These are phyloP conservation scores for Sceliomorpha sp. DNA, from an alignment of 2,888 invertebrate species.

Conservation along the genomic window DNA sequence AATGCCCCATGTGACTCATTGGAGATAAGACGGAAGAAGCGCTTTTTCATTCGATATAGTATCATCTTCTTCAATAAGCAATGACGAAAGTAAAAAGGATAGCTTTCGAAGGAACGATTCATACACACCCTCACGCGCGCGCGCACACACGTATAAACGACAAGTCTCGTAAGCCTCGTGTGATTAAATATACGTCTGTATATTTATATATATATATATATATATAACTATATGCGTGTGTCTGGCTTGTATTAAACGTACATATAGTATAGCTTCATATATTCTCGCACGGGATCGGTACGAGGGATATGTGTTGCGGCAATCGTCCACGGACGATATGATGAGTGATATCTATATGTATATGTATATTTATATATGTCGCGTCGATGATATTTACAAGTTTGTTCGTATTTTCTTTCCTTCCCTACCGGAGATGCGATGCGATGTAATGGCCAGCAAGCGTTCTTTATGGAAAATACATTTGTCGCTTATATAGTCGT, in stretches of 20 bases:
- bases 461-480: conserved; percentile 50
- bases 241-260: conserved; percentile 24
- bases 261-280: conserved; percentile 38
- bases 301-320: conserved; percentile 49
- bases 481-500: conserved; percentile 23
- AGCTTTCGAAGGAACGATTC: conserved; percentile 11
- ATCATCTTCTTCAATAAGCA: conserved; percentile 28
- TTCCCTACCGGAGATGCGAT: conserved; percentile 43
- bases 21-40: conserved; percentile 26
- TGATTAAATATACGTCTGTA: conserved; percentile 27
- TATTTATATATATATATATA: conserved; percentile 9
- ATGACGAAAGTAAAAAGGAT: conserved; percentile 28
- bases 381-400: conserved; percentile 46
- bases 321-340: conserved; percentile 28
- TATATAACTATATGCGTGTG: conserved; percentile 13
- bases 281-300: conserved; percentile 26
- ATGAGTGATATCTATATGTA: conserved; percentile 28
- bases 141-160: conserved; percentile 42
- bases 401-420: conserved; percentile 16
- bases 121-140: conserved; percentile 27
- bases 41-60: conserved; percentile 14
- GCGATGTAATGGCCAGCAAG: conserved; percentile 39
- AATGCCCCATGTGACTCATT: conserved; percentile 21
- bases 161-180: conserved; percentile 37
- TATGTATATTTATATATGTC: conserved; percentile 35